Evolutionary conservation across 2,113 vertebrate species (phyloP), one percentile per base, ranked within the genome.

Genomic region (Ptilonorhynchus violaceus): DNA sequence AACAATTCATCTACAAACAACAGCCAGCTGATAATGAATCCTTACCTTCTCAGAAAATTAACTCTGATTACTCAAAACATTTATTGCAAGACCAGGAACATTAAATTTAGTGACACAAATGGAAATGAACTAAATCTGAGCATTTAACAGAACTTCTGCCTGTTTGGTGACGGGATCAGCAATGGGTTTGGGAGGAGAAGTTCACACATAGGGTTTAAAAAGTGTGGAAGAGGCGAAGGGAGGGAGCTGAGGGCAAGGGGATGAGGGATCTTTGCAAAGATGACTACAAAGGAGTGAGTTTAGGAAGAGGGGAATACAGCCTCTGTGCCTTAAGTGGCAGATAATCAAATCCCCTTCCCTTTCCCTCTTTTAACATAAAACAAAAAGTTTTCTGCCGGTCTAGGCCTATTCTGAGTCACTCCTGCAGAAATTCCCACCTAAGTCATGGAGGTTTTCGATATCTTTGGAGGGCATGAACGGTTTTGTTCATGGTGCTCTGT

Each of bases 391-490:
- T 20, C 37, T 50, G 39, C 31, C 7, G 25, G 50, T 8, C 49
- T 39, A 14, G 28, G 67, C 35, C 53, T 56, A 15, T n/a, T 30
- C 27, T 39, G 60, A 73, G 52, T 18, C 41, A 25, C n/a, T 82
- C 41, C 58, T 15, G 22, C 30, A 41, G 30, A 50, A 74, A 64
- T 24, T 74, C 73, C 55, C 72, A 47, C 24, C 25, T 8, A 25
- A 56, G 3, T 6, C 37, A 37, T 0, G 2, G 8, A 15, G 25
- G 35, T 47, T 53, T 67, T 47, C 62, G 20, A 2, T 7, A 22
- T 37, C 20, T 64, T 39, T 0, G 0, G 41, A 67, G 27, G 35
- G 37, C 3, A 0, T 4, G 13, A 55, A 47, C 31, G 25, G 47
- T 22, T 27, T 18, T 1, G 13, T 0, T 39, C 37, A 39, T 39